Evolutionary conservation across 2,888 invertebrate genomes (phyloP), one percentile per base, ranked within the genome.

Genomic region (Agrochola lychnidis): DNA sequence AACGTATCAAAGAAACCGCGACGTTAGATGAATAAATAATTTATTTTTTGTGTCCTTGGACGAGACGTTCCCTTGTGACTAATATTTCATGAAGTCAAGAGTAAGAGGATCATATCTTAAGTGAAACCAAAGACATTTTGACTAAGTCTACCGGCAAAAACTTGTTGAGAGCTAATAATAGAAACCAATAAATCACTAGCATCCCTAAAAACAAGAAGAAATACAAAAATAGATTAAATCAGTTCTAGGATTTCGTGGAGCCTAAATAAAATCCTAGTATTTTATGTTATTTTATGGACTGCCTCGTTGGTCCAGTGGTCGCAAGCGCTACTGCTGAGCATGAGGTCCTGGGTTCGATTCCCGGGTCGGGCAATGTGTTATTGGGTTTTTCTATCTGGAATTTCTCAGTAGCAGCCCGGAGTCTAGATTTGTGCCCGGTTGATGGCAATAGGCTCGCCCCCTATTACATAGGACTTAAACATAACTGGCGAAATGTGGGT

Each of bases 1-100:
- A 36, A 71, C 25, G 36, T 78, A 53, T 61, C 14, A 81, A 73
- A 73, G 25, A 61, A 45, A 30, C 80, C 45, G 22, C 42, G 16
- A 4, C n/a, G 22, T 2, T 14, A 22, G 25, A 25, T 59, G 9
- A 56, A 57, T 78, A 48, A 61, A 16, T 77, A 25, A 76, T 78
- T 53, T 69, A 1, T 7, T 63, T 53, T 72, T n/a, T 72, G 10
- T 53, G 0, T 45, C 7, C 5, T 3, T 5, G 16, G 25, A 61
- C 25, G 9, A 36, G 9, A 36, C n/a, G 45, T 25, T 73, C 25
- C 36, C 22, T 25, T 14, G 16, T 64, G 73, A 59, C 57, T 59
- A 72, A 73, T 72, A 59, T 80, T 66, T 61, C 25, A 80, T 61
- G n/a, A 61, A 53, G 19, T 51, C 36, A 16, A 22, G 42, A 48